Conservation (phyloP, 2,797 vertebrate species). For the Phoxinus dragarum region DNA sequence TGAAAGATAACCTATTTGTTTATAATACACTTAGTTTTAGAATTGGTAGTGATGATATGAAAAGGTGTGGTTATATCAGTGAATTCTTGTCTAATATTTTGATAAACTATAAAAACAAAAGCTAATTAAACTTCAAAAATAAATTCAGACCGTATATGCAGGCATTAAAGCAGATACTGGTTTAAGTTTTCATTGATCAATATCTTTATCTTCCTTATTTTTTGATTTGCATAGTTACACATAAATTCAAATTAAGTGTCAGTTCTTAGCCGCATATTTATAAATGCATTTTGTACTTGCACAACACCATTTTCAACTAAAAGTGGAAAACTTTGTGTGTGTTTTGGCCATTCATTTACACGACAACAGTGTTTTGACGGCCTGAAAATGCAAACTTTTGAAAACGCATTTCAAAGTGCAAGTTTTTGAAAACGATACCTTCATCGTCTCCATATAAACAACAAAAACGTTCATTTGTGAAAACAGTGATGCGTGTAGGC, state of each 20-base stretch:
- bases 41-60: neutral
- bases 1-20: neutral
- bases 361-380: neutral
- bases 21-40: neutral
- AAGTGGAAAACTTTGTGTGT: neutral
- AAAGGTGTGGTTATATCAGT: constrained; percentile 2
- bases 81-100: neutral
- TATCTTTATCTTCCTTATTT: neutral
- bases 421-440: neutral
- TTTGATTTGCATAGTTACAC: neutral
- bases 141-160: neutral
- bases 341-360: neutral
- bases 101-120: neutral
- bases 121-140: neutral
- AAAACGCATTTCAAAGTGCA: neutral
- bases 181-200: neutral
- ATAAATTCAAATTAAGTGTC: neutral
- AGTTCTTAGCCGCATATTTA: neutral
- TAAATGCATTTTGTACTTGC: neutral
- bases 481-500: neutral
- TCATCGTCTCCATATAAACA: neutral
- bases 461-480: neutral
- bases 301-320: neutral
- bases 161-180: neutral
- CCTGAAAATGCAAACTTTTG: neutral